A percentile compares a stretch with the other conserved stretches of the same genome.
phyloP scores from a whole-genome alignment of 2,797 vertebrate genomes.

The Galagoides demidoff region DNA sequence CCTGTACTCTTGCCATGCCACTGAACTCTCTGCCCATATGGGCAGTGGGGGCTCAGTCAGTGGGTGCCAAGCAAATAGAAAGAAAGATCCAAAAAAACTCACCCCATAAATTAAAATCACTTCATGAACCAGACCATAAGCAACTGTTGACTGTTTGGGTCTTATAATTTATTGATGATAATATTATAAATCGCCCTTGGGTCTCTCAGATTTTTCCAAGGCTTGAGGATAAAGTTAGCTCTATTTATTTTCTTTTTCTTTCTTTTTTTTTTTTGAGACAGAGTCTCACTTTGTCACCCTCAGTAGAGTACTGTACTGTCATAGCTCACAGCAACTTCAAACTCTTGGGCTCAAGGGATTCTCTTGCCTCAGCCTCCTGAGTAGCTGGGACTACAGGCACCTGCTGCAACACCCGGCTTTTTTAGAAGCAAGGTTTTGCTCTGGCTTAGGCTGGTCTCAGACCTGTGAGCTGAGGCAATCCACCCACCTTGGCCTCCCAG shows the following conservation, averaged over 20 bases:
- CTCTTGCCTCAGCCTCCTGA: too few species aligned
- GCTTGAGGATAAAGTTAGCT: not conserved
- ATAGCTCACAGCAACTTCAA: too few species aligned
- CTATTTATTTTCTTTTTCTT: not conserved
- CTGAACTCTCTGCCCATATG: not conserved
- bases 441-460: too few species aligned
- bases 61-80: not conserved
- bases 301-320: too few species aligned
- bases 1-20: not conserved
- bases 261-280: too few species aligned
- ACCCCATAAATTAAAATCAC: not conserved
- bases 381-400: too few species aligned
- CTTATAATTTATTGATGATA: conserved; percentile 13
- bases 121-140: not conserved
- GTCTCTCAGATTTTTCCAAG: not conserved
- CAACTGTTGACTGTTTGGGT: not conserved
- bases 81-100: not conserved
- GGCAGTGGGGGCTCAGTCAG: not conserved
- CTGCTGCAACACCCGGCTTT: too few species aligned
- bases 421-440: too few species aligned
- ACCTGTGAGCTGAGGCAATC: too few species aligned
- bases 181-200: not conserved
- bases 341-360: too few species aligned
- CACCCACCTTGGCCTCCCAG: too few species aligned
- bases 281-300: too few species aligned